Base-by-base conservation (phyloP, 2,797 vertebrate genomes). In the Lutra lutra region DNA sequence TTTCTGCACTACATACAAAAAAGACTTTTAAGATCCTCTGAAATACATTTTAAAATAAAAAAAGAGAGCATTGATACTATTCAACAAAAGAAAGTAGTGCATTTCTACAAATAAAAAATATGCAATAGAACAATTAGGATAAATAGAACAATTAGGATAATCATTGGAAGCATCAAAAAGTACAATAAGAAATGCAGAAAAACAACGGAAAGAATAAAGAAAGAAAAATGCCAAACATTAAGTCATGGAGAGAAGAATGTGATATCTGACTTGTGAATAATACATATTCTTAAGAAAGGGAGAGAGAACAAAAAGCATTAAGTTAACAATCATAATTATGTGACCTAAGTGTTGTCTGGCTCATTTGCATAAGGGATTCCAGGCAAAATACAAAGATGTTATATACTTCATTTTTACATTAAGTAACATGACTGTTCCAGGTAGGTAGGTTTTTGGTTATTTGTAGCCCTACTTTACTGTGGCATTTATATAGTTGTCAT, bases 21-120 rank as follows among this genome's bases (percentile, higher is more conserved):
- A 84, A 77, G 46, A 48, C 23, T 88, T 60, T 48, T 54, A 29
- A 85, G 32, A 77, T 35, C 23, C 27, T 64, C 32, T 73, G 46
- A 95, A 97, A 64, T 68, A 32, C n/a, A 68, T 89, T 89, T 89
- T 79, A 84, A 91, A 25, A 94, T 95, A 79, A 73, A 91, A 91
- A 89, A 84, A 60, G 56, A 73, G 56, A 29, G 7, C 23, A 62
- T 38, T 60, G 54, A 20, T 29, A 66, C 8, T 83, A 86, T 73
- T 97, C 68, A 94, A 93, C 6, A 46, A 85, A 38, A 92, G 75
- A 80, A 73, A 20, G 23, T 29, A 62, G 85, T 43, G n/a, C 7
- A 70, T 64, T 92, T 94, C 91, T 90, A 73, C 43, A 92, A 88
- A 89, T 64, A 58, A 88, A 88, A 95, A 83, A 90, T 38, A 58